Conservation (phyloP, 1,140 invertebrate species). For the Agrypnia vestita region DNA sequence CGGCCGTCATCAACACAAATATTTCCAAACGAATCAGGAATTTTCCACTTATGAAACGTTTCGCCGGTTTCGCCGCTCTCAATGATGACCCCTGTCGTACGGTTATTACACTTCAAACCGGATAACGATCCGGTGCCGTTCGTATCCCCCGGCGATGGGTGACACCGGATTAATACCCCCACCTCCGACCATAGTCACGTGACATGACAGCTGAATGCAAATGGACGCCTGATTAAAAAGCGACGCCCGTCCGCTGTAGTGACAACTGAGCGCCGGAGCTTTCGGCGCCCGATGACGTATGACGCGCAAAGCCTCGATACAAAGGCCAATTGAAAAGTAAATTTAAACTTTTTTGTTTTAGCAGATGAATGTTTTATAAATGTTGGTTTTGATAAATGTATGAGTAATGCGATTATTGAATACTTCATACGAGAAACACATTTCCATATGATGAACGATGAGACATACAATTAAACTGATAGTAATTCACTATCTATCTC, state of each 20-base stretch:
- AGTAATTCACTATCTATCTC: too few relatives aligned
- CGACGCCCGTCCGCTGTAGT: constrained; percentile 19
- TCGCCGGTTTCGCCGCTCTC: not conserved
- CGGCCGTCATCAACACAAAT: too few relatives aligned
- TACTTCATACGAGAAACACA: too few relatives aligned
- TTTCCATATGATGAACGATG: too few relatives aligned
- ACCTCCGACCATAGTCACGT: constrained; percentile 7
- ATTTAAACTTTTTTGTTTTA: too few relatives aligned
- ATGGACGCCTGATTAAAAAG: constrained; percentile 50
- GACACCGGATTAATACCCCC: constrained; percentile 26
- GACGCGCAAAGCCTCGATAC: constrained; percentile 33
- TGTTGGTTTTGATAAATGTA: too few relatives aligned
- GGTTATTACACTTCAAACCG: constrained; percentile 41
- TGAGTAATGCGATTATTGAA: too few relatives aligned
- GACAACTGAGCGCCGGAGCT: constrained; percentile 29
- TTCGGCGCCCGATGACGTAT: constrained; percentile 31
- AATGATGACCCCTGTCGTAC: constrained; percentile 34
- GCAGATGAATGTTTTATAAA: too few relatives aligned
- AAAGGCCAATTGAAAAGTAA: constrained; percentile 22
- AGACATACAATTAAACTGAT: too few relatives aligned
- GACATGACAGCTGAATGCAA: constrained; percentile 49
- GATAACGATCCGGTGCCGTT: constrained; percentile 35
- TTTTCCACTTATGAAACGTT: not conserved
- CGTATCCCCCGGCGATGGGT: constrained; percentile 21
- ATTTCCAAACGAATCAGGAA: too few relatives aligned